Evolutionary conservation across 1,140 invertebrate genomes (phyloP).

Genomic region (Cyphomyrmex costatus): DNA sequence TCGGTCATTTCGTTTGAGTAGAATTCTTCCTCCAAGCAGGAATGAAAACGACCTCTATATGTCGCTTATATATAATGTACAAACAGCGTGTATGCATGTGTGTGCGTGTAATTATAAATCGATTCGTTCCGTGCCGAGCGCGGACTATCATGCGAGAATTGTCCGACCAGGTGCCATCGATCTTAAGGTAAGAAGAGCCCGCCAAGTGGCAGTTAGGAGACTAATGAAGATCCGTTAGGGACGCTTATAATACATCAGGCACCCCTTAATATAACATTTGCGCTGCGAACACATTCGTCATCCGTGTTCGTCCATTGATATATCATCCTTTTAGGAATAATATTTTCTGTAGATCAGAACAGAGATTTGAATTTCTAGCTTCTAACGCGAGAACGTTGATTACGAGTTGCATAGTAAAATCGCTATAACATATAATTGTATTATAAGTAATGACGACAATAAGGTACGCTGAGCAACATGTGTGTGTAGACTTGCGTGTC

Average conservation of each 20-base stretch:
- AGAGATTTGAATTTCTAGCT: conserved; percentile 26
- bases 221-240: conserved; percentile 68
- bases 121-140: conserved; percentile 46
- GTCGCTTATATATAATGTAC: conserved; percentile 48
- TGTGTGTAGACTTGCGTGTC: conserved; percentile 17
- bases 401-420: background rate
- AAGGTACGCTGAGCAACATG: background rate
- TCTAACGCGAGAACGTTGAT: conserved; percentile 17
- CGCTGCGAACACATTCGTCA: conserved; percentile 56
- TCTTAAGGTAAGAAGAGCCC: conserved; percentile 67
- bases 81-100: conserved; percentile 46
- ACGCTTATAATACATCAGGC: conserved; percentile 39
- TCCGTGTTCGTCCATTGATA: conserved; percentile 57
- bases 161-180: conserved; percentile 66
- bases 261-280: conserved; percentile 12
- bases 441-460: conserved; percentile 56
- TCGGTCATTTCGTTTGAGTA: conserved; percentile 14
- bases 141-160: conserved; percentile 44
- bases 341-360: conserved; percentile 10
- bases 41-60: conserved; percentile 14
- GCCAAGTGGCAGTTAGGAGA: conserved; percentile 60
- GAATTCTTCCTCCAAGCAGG: background rate
- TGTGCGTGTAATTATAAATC: conserved; percentile 42
- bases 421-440: conserved; percentile 21
- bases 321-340: conserved; percentile 29